A percentile compares a stretch with the other conserved stretches of the same genome.
Conservation (phyloP, 2,888 invertebrate species). For the Yponomeuta evonymella region DNA sequence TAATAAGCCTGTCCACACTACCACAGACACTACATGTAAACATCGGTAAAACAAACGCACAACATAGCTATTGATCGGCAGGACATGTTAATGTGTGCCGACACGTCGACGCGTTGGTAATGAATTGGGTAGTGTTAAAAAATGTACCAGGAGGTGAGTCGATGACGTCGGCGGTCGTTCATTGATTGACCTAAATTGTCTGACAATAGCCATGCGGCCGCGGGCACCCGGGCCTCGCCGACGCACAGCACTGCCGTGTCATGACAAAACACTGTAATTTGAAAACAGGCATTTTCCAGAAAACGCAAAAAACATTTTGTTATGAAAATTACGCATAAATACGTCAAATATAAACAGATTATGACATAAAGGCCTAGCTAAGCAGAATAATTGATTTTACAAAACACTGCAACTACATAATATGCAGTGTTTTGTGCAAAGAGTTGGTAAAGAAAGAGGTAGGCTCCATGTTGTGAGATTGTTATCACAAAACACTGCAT, state of each 20-base stretch:
- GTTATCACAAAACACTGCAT: no score
- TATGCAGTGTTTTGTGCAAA: no score
- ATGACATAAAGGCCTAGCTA: no score
- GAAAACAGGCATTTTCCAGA: no score
- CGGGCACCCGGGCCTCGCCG: slow-evolving; percentile 5
- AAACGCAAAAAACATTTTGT: no score
- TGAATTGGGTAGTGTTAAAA: slow-evolving; percentile 3
- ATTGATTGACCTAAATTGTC: slow-evolving; percentile 64
- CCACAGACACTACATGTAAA: neutral
- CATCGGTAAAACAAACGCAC: neutral
- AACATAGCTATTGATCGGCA: neutral
- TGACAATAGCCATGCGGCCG: slow-evolving; percentile 46
- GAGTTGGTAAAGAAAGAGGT: no score
- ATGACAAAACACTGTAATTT: no score
- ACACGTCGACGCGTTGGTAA: neutral
- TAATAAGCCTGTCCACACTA: neutral
- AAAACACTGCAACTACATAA: no score
- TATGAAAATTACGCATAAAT: no score
- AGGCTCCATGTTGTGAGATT: no score
- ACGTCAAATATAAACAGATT: no score
- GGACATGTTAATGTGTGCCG: neutral
- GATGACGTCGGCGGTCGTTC: slow-evolving; percentile 31
- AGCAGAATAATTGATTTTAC: no score
- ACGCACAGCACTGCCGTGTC: neutral
- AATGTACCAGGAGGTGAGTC: slow-evolving; percentile 8